phyloP scores from a whole-genome alignment of 2,113 vertebrate species.

The Campylomormyrus numenius region DNA sequence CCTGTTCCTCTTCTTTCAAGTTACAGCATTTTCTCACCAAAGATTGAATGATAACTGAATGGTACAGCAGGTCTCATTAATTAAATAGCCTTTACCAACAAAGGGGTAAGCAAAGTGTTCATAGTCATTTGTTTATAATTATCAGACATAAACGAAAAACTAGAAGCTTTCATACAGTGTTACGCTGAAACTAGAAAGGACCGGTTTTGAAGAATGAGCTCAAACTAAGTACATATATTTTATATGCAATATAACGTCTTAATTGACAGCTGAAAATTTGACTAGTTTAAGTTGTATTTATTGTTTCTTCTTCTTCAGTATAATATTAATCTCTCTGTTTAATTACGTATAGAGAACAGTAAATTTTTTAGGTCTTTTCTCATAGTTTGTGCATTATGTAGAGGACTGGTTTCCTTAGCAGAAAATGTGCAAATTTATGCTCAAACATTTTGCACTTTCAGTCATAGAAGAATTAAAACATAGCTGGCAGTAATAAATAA shows the following conservation, averaged over 20 bases:
- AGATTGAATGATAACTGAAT: constrained; percentile 4
- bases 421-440: constrained; percentile 5
- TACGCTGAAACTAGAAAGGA: not conserved
- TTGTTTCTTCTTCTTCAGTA: not conserved
- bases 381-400: not conserved
- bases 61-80: constrained; percentile 10
- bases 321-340: not conserved
- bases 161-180: not conserved
- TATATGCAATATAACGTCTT: not conserved
- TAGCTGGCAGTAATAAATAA: not conserved
- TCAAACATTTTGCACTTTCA: not conserved
- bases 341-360: not conserved
- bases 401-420: not conserved
- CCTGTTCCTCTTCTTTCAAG: constrained; percentile 13
- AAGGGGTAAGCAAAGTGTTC: not conserved
- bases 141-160: not conserved
- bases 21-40: constrained; percentile 14
- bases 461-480: not conserved
- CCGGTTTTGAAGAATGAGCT: not conserved
- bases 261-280: not conserved
- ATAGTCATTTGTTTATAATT: constrained; percentile 10
- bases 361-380: not conserved
- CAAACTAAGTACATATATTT: not conserved
- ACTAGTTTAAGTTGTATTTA: not conserved
- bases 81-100: constrained; percentile 18